Evolutionary conservation across 2,797 vertebrate species (phyloP).

Genomic region (Cynodonichthys magdalenae): DNA sequence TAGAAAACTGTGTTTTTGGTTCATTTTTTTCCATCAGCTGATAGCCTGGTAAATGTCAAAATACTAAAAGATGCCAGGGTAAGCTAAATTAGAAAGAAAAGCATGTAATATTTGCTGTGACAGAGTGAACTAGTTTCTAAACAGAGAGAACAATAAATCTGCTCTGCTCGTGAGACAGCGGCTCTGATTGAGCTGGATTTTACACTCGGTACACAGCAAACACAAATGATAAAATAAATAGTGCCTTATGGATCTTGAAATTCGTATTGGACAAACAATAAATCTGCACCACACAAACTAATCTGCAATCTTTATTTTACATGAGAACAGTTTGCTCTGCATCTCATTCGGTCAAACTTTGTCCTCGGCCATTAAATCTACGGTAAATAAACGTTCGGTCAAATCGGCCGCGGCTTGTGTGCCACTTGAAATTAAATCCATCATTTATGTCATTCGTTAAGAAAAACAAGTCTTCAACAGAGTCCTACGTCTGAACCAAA

Average conservation of each 20-base stretch:
- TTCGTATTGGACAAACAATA: constrained; percentile 31
- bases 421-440: constrained; percentile 45
- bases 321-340: constrained; percentile 43
- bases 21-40: constrained; percentile 4
- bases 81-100: constrained; percentile 3
- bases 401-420: constrained; percentile 38
- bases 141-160: neutral
- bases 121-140: constrained; percentile 6
- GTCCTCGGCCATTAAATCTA: constrained; percentile 26
- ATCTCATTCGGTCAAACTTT: constrained; percentile 46
- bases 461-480: constrained; percentile 41
- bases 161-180: neutral
- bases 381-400: constrained; percentile 38
- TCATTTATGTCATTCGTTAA: constrained; percentile 42
- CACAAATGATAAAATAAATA: constrained; percentile 20
- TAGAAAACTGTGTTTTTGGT: constrained; percentile 2
- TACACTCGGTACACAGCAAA: constrained; percentile 8
- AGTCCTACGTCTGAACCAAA: constrained; percentile 32
- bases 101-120: neutral
- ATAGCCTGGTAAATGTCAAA: neutral
- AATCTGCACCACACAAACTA: constrained; percentile 25
- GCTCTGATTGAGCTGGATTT: neutral
- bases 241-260: constrained; percentile 15
- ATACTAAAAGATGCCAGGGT: constrained; percentile 2
- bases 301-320: constrained; percentile 29